These are phyloP conservation scores for Rhinella marina DNA, from an alignment of 2,797 vertebrate genomes.

Conservation along the genomic window DNA sequence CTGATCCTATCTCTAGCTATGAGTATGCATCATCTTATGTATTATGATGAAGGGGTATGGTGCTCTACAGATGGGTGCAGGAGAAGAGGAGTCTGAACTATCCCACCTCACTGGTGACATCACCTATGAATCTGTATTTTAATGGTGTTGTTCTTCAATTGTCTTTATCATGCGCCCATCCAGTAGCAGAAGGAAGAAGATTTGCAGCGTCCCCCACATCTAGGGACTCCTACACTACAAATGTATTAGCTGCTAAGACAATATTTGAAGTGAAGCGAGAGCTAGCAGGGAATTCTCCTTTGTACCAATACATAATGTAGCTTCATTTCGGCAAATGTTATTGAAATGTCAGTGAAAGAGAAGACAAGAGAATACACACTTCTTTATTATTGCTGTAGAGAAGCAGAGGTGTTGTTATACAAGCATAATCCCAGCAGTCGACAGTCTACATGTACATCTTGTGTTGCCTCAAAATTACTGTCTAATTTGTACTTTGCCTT, in stretches of 20 bases:
- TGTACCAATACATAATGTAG: neutral
- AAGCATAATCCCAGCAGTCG: constrained; percentile 56
- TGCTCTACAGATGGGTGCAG: too few relatives aligned
- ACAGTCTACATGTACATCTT: constrained; percentile 56
- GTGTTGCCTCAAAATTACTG: constrained; percentile 38
- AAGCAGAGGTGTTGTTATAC: constrained; percentile 19
- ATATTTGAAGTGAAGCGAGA: neutral
- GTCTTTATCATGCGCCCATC: neutral
- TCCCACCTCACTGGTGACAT: too few relatives aligned
- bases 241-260: neutral
- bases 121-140: too few relatives aligned
- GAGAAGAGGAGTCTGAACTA: too few relatives aligned
- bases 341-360: neutral
- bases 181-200: neutral
- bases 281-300: neutral
- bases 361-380: constrained; percentile 17
- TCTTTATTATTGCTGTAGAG: neutral
- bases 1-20: too few relatives aligned
- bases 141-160: neutral
- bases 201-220: too few relatives aligned
- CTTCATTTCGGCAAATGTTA: neutral
- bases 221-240: neutral
- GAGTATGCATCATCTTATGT: too few relatives aligned
- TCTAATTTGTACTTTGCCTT: constrained; percentile 40
- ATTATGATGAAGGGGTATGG: too few relatives aligned